These are phyloP conservation scores for Campopleginae sp. DNA, from an alignment of 2,888 invertebrate genomes.

Conservation along the genomic window DNA sequence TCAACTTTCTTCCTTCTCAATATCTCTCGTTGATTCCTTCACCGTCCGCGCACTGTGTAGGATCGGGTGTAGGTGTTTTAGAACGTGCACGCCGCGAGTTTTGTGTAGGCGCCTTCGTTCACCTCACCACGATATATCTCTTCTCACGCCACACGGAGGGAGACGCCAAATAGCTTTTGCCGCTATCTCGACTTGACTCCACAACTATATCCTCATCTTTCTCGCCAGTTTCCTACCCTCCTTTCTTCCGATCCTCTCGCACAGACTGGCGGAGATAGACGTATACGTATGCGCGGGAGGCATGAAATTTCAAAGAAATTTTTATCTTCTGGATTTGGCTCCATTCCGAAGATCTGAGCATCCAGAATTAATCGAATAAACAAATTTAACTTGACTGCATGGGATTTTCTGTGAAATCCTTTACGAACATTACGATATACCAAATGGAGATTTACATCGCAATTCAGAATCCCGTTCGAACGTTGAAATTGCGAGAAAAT, in stretches of 20 bases:
- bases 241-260: neutral
- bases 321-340: neutral
- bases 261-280: slow-evolving; percentile 2
- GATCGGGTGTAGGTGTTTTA: slow-evolving; percentile 73
- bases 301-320: neutral
- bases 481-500: slow-evolving; percentile 52
- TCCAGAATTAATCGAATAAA: slow-evolving; percentile 22
- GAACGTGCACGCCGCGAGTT: slow-evolving; percentile 68
- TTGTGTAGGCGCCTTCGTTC: slow-evolving; percentile 62
- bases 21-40: slow-evolving; percentile 51
- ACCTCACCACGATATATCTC: slow-evolving; percentile 47
- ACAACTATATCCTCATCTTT: slow-evolving; percentile 44
- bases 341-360: neutral
- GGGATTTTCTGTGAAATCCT: neutral
- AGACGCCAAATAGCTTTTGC: slow-evolving; percentile 61
- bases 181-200: slow-evolving; percentile 59
- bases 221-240: slow-evolving; percentile 18
- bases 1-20: neutral
- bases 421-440: slow-evolving; percentile 10
- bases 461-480: slow-evolving; percentile 40
- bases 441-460: slow-evolving; percentile 34
- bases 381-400: neutral
- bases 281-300: neutral
- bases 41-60: slow-evolving; percentile 63
- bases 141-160: slow-evolving; percentile 50